Evolutionary conservation across 2,888 invertebrate species (phyloP), one percentile per base, ranked within the genome.

Genomic region (Sepioteuthis lessoniana): DNA sequence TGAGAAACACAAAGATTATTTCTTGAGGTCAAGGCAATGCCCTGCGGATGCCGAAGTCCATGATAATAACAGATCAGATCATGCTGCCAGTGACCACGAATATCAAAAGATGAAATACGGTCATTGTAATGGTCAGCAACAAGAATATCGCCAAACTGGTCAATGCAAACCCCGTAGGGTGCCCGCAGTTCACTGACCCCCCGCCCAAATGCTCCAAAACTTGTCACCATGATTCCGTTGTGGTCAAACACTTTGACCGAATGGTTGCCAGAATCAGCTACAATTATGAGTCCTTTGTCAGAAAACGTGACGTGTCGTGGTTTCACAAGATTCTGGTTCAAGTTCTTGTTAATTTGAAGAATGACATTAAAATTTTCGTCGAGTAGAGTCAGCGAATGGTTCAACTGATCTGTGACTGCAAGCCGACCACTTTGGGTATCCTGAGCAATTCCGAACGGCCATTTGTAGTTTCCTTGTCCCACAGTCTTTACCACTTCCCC

Each of bases 71-170:
- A 94, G 19, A 96, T 93, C 37, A 96, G 47, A 92, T 96, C 96
- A 28, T 96, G 94, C n/a, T 96, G 93, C 94, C 96, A 96, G 47
- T 95, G 95, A 28, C 96, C 96, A 19, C 95, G 95, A 37, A 94
- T 95, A 46, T 95, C 95, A 94, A 95, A 96, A 50, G 96, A 94
- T 1, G 96, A 95, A 19, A 96, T 94, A 0, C 96, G 94, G 93
- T 96, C 96, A 95, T 97, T 97, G 95, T 97, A 97, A 97, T 97
- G 97, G 94, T 97, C 97, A 8, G 97, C 97, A 8, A 97, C 97
- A 21, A 97, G 95, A 94, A 97, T 97, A 94, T 97, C 97, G 94
- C 97, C 97, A 90, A 97, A 96, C 21, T 95, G 95, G 95, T 97
- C 97, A 8, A 97, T 97, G 47, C 97, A 97, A 21, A 97, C 96